phyloP scores from a whole-genome alignment of 2,797 vertebrate genomes.

The Rhinella marina region DNA sequence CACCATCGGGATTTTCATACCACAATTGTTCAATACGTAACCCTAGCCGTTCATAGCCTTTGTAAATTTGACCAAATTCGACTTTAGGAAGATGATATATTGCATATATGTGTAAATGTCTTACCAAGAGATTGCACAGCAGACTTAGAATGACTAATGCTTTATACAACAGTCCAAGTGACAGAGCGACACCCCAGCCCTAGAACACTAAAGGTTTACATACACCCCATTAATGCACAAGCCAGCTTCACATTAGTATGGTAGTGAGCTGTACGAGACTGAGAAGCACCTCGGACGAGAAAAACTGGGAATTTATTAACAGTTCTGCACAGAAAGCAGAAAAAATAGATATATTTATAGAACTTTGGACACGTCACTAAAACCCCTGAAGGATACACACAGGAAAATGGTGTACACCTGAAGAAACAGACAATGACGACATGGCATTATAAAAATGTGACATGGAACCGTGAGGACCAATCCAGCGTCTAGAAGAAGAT shows the following conservation, averaged over 20 bases:
- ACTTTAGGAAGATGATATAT: conserved; percentile 47
- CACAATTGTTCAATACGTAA: conserved; percentile 17
- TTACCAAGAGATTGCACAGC: conserved; percentile 45
- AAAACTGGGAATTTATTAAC: conserved; percentile 55
- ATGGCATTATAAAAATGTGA: conserved; percentile 60
- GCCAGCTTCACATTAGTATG: conserved; percentile 51
- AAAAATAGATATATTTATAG: conserved; percentile 57
- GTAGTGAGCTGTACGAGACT: conserved; percentile 49
- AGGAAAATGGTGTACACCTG: conserved; percentile 63
- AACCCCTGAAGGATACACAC: conserved; percentile 64
- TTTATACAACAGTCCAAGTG: conserved; percentile 38
- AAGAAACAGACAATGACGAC: conserved; percentile 61
- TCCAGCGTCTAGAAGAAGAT: conserved; percentile 67
- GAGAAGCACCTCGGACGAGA: conserved; percentile 52
- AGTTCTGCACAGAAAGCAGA: conserved; percentile 62
- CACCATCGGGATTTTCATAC: not conserved
- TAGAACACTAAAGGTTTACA: conserved; percentile 28
- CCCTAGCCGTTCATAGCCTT: not conserved
- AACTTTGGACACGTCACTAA: conserved; percentile 61
- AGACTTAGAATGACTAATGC: conserved; percentile 41
- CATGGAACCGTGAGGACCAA: conserved; percentile 56
- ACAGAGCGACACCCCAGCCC: conserved; percentile 25
- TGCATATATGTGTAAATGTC: conserved; percentile 50
- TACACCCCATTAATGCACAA: conserved; percentile 57
- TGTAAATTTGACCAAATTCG: not conserved